Conservation (phyloP, 2,888 invertebrate species). For the Cryptocephalus primarius region DNA sequence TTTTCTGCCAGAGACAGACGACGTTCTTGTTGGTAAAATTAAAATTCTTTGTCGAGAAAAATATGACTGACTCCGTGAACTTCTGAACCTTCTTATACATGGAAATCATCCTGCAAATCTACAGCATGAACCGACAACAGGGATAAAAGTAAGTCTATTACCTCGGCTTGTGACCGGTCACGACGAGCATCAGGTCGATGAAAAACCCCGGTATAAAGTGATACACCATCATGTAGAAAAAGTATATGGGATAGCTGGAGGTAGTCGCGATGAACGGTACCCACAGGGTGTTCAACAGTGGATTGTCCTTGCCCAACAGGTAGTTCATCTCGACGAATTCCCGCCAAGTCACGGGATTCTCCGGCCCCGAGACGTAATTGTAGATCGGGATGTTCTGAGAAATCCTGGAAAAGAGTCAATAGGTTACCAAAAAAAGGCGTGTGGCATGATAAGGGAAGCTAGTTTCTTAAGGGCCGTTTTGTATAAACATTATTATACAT, state of each 20-base stretch:
- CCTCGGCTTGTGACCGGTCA: conserved; percentile 37
- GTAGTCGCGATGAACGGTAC: neutral
- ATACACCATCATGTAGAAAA: neutral
- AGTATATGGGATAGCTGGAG: neutral
- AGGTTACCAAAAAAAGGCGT: no score
- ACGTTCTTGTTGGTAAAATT: conserved; percentile 56
- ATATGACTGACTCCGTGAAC: conserved; percentile 59
- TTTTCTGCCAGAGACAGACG: conserved; percentile 44
- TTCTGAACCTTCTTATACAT: conserved; percentile 72
- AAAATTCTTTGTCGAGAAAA: conserved; percentile 68
- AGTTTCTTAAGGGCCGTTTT: no score
- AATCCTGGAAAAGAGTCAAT: neutral
- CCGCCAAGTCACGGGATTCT: neutral
- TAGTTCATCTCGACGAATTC: neutral
- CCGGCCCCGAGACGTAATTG: neutral
- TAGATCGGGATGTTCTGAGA: neutral
- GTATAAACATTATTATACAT: no score
- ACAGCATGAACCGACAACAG: no score
- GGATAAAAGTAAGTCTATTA: conserved; percentile 7
- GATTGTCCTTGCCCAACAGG: neutral
- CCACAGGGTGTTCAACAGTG: neutral
- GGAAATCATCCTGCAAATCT: conserved; percentile 54
- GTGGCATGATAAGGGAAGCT: no score
- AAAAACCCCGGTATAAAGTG: conserved; percentile 26
- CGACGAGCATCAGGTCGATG: conserved; percentile 41